Evolutionary conservation across 1,140 invertebrate genomes (phyloP), one percentile per base, ranked within the genome.

Genomic region (Bombus superbus): DNA sequence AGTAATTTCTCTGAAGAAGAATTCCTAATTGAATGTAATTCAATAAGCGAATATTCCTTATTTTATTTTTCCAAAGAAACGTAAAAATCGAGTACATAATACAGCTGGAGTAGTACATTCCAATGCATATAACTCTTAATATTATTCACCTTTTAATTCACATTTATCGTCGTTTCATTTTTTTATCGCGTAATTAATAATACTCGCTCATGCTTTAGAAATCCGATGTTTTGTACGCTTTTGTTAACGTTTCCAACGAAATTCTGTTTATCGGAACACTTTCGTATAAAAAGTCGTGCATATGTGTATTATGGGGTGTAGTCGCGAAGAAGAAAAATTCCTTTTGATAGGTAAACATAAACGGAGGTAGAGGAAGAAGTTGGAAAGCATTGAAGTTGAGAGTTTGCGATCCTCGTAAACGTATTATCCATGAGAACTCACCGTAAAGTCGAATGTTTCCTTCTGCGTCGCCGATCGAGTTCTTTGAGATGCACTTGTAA

Each of bases 401-500:
- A 57, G 35, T 69, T 77, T n/a, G 59, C 47, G 42, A 69, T n/a
- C 35, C 35, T 81, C 71, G 40, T 80, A 71, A 79, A 72, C 13
- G n/a, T 5, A 72, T 85, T 53, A 80, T 62, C 6, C 2, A 18
- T 9, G 3, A 44, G 74, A 80, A 95, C 97, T 97, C 95, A 99
- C 98, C 98, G 92, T 98, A 98, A 68, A 99, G 96, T 87, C 97
- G 96, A 92, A 99, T 98, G 87, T 97, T 97, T 71, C 98, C 98
- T 92, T 98, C 97, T 28, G 98, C 98, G 86, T 97, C 97, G 4
- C 98, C 98, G 83, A 99, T 97, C 57, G 97, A 98, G 95, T 99
- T 99, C 94, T 98, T 98, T 32, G 98, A 98, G 86, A 98, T 98
- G 95, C 98, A 99, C 92, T 98, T 98, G 95, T 99, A 99, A 22